phyloP scores from a whole-genome alignment of 2,888 invertebrate genomes.

The Mellilla xanthometata region DNA sequence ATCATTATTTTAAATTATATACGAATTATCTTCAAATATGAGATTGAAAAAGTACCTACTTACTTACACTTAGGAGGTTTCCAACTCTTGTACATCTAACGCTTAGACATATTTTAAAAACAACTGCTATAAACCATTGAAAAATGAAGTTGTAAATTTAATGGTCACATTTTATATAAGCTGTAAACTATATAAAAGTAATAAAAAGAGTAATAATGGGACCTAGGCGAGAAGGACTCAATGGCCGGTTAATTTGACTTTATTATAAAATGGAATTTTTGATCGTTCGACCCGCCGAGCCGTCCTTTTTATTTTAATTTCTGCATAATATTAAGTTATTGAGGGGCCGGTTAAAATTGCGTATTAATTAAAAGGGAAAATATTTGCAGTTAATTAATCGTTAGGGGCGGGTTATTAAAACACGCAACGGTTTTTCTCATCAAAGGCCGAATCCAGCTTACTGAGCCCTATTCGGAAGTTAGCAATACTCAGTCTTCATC shows the following conservation, averaged over 20 bases:
- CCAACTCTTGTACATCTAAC: too few species aligned
- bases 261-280: conserved; percentile 23
- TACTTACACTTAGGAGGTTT: too few species aligned
- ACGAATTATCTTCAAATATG: too few species aligned
- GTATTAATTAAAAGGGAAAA: conserved; percentile 16
- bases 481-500: not conserved
- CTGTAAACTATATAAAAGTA: conserved; percentile 25
- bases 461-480: not conserved
- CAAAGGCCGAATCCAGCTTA: not conserved
- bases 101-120: too few species aligned
- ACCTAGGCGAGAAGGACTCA: conserved; percentile 10
- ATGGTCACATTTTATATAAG: conserved; percentile 15
- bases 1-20: too few species aligned
- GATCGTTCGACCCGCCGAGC: conserved; percentile 7
- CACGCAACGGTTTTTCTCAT: not conserved
- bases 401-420: conserved; percentile 7
- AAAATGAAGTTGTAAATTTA: too few species aligned
- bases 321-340: conserved; percentile 14
- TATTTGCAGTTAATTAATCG: conserved; percentile 22
- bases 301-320: conserved; percentile 16
- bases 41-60: too few species aligned
- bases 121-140: too few species aligned
- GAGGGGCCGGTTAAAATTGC: conserved; percentile 14
- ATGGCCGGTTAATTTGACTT: conserved; percentile 18
- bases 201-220: conserved; percentile 17